Conservation (phyloP, 2,113 vertebrate species). For the Arenaria interpres region DNA sequence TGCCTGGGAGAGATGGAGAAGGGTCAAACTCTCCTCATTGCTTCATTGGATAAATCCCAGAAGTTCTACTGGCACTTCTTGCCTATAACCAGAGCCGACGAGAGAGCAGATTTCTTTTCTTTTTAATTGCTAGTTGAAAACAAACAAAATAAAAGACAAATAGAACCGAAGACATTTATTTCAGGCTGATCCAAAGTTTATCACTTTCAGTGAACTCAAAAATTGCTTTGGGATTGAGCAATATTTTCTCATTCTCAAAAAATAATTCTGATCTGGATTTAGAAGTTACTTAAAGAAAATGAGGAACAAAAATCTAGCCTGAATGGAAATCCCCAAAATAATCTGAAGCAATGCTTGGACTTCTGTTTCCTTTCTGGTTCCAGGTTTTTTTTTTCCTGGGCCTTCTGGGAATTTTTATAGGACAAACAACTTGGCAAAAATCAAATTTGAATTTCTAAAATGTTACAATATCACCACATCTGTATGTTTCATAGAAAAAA, state of each 20-base stretch:
- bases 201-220: not conserved
- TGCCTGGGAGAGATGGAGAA: not conserved
- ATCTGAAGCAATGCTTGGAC: not conserved
- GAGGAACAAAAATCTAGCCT: not conserved
- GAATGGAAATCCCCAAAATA: constrained; percentile 23
- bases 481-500: not conserved
- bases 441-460: not conserved
- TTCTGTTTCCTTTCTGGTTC: not conserved
- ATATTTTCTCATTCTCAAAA: not conserved
- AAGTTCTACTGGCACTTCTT: not conserved
- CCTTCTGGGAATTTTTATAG: not conserved
- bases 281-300: not conserved
- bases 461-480: not conserved
- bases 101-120: not conserved
- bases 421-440: not conserved
- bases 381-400: not conserved
- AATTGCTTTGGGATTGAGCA: not conserved
- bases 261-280: not conserved
- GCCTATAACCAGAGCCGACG: not conserved
- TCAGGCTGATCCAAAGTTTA: not conserved
- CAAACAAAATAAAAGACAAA: not conserved
- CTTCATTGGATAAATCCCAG: not conserved
- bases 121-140: not conserved
- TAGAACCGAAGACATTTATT: not conserved
- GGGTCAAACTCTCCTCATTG: not conserved